phyloP scores from a whole-genome alignment of 2,888 invertebrate species.

The Theristus sp. region DNA sequence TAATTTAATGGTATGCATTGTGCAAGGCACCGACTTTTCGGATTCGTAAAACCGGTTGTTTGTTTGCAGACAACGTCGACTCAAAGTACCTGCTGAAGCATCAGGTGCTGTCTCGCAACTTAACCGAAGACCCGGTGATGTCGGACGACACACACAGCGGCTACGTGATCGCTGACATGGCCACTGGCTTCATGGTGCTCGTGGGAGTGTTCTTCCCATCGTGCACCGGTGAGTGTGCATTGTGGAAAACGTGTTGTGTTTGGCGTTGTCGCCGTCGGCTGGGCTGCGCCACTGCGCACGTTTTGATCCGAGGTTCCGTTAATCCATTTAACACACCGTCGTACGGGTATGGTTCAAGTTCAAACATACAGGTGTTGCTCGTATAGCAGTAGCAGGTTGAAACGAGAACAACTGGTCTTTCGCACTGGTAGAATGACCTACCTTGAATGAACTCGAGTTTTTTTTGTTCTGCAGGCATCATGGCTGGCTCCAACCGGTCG shows the following conservation, averaged over 20 bases:
- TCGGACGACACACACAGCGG: constrained; percentile 4
- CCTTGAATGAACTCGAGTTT: neutral
- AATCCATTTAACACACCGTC: too few species aligned
- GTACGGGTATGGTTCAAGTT: too few species aligned
- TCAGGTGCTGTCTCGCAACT: constrained; percentile 2
- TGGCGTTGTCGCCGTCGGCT: neutral
- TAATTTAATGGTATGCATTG: too few species aligned
- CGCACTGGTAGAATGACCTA: neutral
- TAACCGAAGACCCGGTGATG: neutral
- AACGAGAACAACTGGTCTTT: too few species aligned
- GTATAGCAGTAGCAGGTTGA: too few species aligned
- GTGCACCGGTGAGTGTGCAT: constrained; percentile 55
- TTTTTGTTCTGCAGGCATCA: constrained; percentile 80
- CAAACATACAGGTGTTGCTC: too few species aligned
- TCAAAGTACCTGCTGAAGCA: constrained; percentile 26
- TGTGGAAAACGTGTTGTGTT: too few species aligned
- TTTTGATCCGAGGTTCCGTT: too few species aligned
- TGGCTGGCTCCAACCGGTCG: constrained; percentile 98
- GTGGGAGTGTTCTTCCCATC: constrained; percentile 99
- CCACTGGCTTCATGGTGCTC: constrained; percentile 81
- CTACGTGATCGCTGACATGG: constrained; percentile 71
- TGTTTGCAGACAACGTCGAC: constrained; percentile 42
- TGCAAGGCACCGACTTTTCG: too few species aligned
- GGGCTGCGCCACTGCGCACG: too few species aligned
- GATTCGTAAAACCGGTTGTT: neutral